phyloP scores from a whole-genome alignment of 2,888 invertebrate genomes.

The Tachina fera region DNA sequence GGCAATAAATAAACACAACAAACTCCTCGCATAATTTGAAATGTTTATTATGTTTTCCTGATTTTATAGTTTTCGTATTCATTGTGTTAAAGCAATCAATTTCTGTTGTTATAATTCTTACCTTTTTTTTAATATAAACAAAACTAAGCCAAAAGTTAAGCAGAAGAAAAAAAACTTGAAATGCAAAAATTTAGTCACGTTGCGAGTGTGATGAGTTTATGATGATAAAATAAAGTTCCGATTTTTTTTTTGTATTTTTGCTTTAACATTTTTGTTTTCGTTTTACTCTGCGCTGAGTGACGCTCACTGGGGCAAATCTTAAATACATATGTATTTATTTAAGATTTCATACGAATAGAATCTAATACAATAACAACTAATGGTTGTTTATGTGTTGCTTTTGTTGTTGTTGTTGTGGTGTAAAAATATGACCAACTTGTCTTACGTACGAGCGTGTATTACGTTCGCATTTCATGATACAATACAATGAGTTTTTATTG shows the following conservation, averaged over 20 bases:
- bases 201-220: conserved; percentile 26
- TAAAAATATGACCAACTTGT: conserved; percentile 35
- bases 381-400: neutral
- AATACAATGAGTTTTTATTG: conserved; percentile 49
- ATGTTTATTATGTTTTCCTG: conserved; percentile 15
- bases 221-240: neutral
- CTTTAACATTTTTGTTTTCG: neutral
- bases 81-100: conserved; percentile 8
- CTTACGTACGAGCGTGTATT: conserved; percentile 18
- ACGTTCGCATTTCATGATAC: conserved; percentile 18
- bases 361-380: conserved; percentile 17
- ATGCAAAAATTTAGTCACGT: conserved; percentile 44
- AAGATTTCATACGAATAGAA: conserved; percentile 20
- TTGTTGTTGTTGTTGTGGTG: neutral
- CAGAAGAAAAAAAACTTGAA: conserved; percentile 32
- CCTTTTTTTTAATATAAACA: conserved; percentile 54
- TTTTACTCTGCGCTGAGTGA: neutral
- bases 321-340: neutral
- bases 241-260: neutral
- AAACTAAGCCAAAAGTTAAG: conserved; percentile 5
- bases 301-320: conserved; percentile 22
- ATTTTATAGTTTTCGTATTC: neutral
- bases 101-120: conserved; percentile 32
- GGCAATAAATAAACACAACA: neutral
- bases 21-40: conserved; percentile 23